Evolutionary conservation across 2,113 vertebrate species (phyloP).

Genomic region (Aviceda subcristata): DNA sequence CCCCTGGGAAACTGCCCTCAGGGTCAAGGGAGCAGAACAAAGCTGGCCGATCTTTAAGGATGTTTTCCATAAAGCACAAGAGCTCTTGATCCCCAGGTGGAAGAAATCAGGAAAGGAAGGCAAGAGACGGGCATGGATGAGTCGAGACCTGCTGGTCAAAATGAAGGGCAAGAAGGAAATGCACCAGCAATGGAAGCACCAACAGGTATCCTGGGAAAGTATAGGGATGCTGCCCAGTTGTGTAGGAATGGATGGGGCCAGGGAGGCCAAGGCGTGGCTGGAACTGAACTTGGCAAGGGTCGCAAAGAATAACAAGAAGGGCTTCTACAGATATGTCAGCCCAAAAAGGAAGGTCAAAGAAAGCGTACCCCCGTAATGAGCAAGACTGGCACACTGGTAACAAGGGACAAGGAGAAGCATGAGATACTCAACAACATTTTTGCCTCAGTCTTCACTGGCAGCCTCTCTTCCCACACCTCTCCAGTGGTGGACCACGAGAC

Average conservation of each 20-base stretch:
- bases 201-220: not conserved
- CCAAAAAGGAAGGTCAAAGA: not conserved
- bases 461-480: too few species aligned
- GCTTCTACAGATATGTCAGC: accelerated
- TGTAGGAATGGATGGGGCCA: not conserved
- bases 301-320: not conserved
- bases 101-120: not conserved
- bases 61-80: not conserved
- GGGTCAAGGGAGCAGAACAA: not conserved
- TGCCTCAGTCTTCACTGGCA: too few species aligned
- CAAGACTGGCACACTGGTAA: not conserved
- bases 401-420: not conserved
- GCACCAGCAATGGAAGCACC: too few species aligned
- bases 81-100: not conserved
- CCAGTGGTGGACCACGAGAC: too few species aligned
- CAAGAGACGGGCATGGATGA: not conserved
- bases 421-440: not conserved
- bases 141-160: not conserved
- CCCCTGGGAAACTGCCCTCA: too few species aligned
- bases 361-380: not conserved
- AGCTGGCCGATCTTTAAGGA: not conserved
- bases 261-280: not conserved
- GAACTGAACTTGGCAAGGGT: not conserved
- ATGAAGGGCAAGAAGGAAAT: not conserved
- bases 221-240: not conserved